These are phyloP conservation scores for Mormyrus lacerda DNA, from an alignment of 2,113 vertebrate species.

Conservation along the genomic window DNA sequence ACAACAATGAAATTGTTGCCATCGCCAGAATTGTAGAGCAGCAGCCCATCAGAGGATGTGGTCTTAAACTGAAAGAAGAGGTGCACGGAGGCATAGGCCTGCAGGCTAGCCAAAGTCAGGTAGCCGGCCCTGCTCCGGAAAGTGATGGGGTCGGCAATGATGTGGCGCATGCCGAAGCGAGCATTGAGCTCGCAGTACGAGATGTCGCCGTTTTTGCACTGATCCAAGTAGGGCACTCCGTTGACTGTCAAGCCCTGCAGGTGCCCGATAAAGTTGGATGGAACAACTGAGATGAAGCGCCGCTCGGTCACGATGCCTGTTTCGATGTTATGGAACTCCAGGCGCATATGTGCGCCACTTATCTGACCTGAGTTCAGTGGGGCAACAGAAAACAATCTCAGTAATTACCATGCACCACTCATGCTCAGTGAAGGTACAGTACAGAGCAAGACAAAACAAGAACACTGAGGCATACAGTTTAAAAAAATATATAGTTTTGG, in stretches of 20 bases:
- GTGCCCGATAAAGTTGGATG: constrained; percentile 91
- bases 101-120: constrained; percentile 78
- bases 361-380: constrained; percentile 68
- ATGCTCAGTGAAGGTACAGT: background rate
- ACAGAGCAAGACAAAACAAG: background rate
- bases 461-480: background rate
- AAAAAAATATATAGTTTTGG: background rate
- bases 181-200: constrained; percentile 89
- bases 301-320: constrained; percentile 93
- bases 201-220: constrained; percentile 90
- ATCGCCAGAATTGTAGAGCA: constrained; percentile 90
- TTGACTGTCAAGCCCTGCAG: constrained; percentile 83
- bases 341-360: constrained; percentile 82
- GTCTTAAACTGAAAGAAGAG: constrained; percentile 97
- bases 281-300: constrained; percentile 81
- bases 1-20: constrained; percentile 91
- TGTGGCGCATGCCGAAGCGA: constrained; percentile 80
- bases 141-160: constrained; percentile 85
- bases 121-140: constrained; percentile 81
- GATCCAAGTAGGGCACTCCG: constrained; percentile 82
- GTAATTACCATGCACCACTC: background rate
- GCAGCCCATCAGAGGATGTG: constrained; percentile 79
- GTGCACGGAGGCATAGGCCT: constrained; percentile 89
- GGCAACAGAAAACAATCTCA: background rate
- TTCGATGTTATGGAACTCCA: constrained; percentile 93